Base-by-base conservation (phyloP, 2,113 vertebrate species). In the Esox niger region DNA sequence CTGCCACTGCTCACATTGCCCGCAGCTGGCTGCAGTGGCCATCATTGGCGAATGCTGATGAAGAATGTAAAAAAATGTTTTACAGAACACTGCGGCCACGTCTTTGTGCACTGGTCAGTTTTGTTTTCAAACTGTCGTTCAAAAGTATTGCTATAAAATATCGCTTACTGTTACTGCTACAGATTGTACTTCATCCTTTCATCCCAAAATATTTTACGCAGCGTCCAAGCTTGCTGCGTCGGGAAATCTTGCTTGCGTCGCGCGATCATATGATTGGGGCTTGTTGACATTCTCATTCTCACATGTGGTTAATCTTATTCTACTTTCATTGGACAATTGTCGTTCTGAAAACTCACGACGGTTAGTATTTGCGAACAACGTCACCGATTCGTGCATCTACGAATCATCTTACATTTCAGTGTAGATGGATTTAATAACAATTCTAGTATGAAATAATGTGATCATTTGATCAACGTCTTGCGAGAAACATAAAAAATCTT, bases 131-230 rank as follows among this genome's bases (percentile, higher is more conserved):
- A 26, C 1, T 23, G 31, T 59, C 5, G 15, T n/a, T 31, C 0
- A 2, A 59, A 59, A 4, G 17, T 17, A 8, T 17, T 31, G 31
- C 29, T 17, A 20, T 30, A 23, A 52, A 52, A 31, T 26, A 17
- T 15, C 27, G 66, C 70, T 73, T 77, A 77, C 70, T 69, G 66
- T 77, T 6, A 21, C 0, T n/a, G 29, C 27, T 62, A 77, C 49
- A 66, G 60, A 62, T 61, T 57, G n/a, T 33, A 69, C 63, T 32
- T 63, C 62, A 58, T 68, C 55, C 57, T 43, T 63, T 69, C 62
- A 54, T 66, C 57, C 31, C 38, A 25, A 31, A 26, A 46, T 46
- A 27, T 64, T 64, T 64, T 3, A 47, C 21, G 35, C n/a, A n/a
- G n/a, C n/a, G n/a, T n/a, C n/a, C n/a, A n/a, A n/a, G n/a, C n/a